These are phyloP conservation scores for Geodia barretti DNA, from an alignment of 37 sponge, comb jelly and placozoan genomes.

Conservation along the genomic window DNA sequence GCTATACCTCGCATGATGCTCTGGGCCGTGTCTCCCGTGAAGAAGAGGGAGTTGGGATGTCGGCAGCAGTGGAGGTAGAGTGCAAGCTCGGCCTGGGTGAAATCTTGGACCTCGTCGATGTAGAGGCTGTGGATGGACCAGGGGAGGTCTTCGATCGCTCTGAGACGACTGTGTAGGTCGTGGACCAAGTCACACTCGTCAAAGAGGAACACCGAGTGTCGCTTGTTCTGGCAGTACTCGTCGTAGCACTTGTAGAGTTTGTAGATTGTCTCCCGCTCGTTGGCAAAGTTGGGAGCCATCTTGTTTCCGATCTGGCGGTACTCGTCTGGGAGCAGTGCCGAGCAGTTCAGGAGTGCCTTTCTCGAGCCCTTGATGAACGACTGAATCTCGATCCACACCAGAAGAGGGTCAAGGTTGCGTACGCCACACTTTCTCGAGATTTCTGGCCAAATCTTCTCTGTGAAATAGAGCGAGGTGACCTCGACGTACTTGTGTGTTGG, in stretches of 20 bases:
- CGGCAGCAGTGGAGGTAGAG: constrained; percentile 67
- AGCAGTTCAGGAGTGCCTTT: constrained; percentile 44
- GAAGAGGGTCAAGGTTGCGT: constrained; percentile 58
- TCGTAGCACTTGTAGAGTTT: constrained; percentile 54
- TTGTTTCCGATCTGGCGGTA: constrained; percentile 67
- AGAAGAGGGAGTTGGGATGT: constrained; percentile 74
- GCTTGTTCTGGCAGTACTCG: constrained; percentile 30
- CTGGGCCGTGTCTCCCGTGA: constrained; percentile 87
- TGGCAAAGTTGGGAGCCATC: constrained; percentile 74
- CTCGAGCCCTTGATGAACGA: constrained; percentile 91
- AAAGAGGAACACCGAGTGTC: constrained; percentile 31
- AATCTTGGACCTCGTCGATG: constrained; percentile 88
- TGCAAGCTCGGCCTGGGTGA: constrained; percentile 82
- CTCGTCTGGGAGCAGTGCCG: constrained; percentile 48
- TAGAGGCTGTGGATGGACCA: constrained; percentile 79
- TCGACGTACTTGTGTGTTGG: constrained; percentile 28
- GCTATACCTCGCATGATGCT: constrained; percentile 86
- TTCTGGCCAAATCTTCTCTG: constrained; percentile 57
- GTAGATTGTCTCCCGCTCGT: constrained; percentile 62
- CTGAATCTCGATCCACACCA: constrained; percentile 89
- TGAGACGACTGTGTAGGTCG: constrained; percentile 50
- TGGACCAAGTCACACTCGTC: constrained; percentile 83
- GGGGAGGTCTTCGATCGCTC: constrained; percentile 13
- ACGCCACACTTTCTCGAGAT: constrained; percentile 25
- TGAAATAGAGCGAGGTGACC: constrained; percentile 67